Evolutionary conservation across 2,888 invertebrate species (phyloP).

Genomic region (Nematopogon swammerdamellus): DNA sequence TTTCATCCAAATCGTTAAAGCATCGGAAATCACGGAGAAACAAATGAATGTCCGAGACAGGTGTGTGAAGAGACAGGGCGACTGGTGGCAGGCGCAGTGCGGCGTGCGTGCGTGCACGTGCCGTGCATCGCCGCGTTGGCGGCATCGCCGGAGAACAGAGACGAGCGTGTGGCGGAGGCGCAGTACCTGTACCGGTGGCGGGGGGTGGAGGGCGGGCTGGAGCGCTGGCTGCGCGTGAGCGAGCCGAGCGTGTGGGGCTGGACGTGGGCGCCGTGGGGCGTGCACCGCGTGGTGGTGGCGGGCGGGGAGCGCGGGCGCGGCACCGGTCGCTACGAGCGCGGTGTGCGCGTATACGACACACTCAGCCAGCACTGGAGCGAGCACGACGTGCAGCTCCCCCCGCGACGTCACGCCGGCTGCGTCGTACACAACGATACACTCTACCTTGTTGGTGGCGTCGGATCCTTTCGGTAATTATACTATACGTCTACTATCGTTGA

Average conservation of each 20-base stretch:
- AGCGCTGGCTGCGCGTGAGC: conserved; percentile 32
- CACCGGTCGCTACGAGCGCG: conserved; percentile 30
- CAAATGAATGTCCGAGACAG: no score
- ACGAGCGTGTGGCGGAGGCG: conserved; percentile 12
- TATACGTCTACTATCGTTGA: no score
- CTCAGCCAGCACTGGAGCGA: conserved; percentile 29
- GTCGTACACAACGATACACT: conserved; percentile 26
- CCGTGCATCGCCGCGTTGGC: no score
- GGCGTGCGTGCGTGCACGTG: no score
- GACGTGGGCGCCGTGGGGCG: conserved; percentile 33
- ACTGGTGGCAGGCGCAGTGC: no score
- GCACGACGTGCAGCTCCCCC: conserved; percentile 32
- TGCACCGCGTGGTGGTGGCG: conserved; percentile 29
- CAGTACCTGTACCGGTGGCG: conserved; percentile 28
- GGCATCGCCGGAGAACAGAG: no score
- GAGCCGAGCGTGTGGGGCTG: conserved; percentile 43
- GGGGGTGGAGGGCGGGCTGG: conserved; percentile 22
- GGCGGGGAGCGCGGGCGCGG: conserved; percentile 40
- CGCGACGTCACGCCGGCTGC: conserved; percentile 32
- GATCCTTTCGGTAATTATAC: conserved; percentile 43
- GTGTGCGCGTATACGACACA: conserved; percentile 35
- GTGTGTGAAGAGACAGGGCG: no score
- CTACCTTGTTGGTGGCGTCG: conserved; percentile 39
- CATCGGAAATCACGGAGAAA: no score
- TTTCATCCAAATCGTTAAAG: no score